Conservation (phyloP, 2,888 invertebrate genomes). For the Spisula subtruncata region DNA sequence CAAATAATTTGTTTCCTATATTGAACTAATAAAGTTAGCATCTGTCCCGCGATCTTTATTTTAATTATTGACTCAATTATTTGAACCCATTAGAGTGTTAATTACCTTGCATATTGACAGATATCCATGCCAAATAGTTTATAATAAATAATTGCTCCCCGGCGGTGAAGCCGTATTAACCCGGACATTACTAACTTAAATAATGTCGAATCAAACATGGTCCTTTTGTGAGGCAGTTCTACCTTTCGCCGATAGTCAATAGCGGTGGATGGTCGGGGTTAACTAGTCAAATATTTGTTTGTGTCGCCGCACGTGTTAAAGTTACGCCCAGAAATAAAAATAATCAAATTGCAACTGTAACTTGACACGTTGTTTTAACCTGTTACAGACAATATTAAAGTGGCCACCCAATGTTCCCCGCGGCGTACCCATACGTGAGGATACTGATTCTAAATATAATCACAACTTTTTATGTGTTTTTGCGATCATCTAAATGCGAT, state of each 20-base stretch:
- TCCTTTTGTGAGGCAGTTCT: slow-evolving; percentile 32
- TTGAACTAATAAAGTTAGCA: slow-evolving; percentile 54
- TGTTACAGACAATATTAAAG: slow-evolving; percentile 34
- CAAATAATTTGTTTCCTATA: slow-evolving; percentile 53
- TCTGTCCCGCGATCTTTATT: slow-evolving; percentile 47
- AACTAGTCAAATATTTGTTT: slow-evolving; percentile 60
- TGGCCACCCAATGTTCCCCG: slow-evolving; percentile 35
- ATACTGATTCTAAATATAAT: not conserved
- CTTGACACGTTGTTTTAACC: slow-evolving; percentile 14
- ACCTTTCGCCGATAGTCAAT: slow-evolving; percentile 25
- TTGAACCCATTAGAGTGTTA: slow-evolving; percentile 67
- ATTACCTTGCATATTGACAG: slow-evolving; percentile 67
- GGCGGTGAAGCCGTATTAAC: slow-evolving; percentile 35
- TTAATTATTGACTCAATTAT: slow-evolving; percentile 64
- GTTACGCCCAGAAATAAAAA: slow-evolving; percentile 44
- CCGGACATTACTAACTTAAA: slow-evolving; percentile 41
- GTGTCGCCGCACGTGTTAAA: slow-evolving; percentile 61
- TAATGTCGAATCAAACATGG: slow-evolving; percentile 36
- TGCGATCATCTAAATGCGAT: not conserved
- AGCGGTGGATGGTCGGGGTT: slow-evolving; percentile 24
- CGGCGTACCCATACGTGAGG: not conserved
- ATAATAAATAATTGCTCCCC: slow-evolving; percentile 61
- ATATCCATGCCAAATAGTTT: slow-evolving; percentile 65
- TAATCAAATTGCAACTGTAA: slow-evolving; percentile 29
- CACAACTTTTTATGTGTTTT: not conserved